Evolutionary conservation across 2,113 vertebrate genomes (phyloP), one percentile per base, ranked within the genome.

Genomic region (Pachypanchax playfairii): DNA sequence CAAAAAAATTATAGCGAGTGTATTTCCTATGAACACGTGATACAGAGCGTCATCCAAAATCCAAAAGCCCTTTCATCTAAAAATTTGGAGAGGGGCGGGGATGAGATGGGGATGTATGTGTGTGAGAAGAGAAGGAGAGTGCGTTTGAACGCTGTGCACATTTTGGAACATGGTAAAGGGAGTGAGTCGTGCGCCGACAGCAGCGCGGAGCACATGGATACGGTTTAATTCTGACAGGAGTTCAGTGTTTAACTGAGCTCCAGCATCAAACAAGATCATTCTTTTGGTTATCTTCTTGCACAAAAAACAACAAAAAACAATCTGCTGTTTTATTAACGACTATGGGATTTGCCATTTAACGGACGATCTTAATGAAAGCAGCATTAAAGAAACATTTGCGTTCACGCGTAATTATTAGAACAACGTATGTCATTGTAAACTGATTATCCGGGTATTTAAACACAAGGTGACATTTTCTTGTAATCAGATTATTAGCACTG

Each of bases 1-100:
- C 85, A 83, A 80, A 84, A 88, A 88, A 91, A 87, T 87, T 82
- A 89, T 85, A 91, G 88, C 88, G 88, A 90, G 90, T 90, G 90
- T 89, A 85, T 90, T 90, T 91, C 90, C 90, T 89, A 88, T 78
- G 91, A 85, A 84, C 92, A 93, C 92, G 92, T 93, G 92, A 93
- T 85, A 78, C 70, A 69, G 82, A 89, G 90, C 91, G 92, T 92
- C 92, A 92, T 89, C 89, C 90, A 89, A 90, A 88, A 92, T 87
- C 88, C 89, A 87, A 88, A 91, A 92, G 85, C 85, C 83, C 88
- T 91, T 90, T 89, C 90, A 91, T 88, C 85, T 90, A 67, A 87
- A 82, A 85, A 83, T 85, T 87, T 87, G 87, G 88, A 84, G 76
- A 87, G 77, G 87, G 85, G 88, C 82, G 88, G 88, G 82, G 77